Base-by-base conservation (phyloP, 2,797 vertebrate genomes). In the Peromyscus nudipes region DNA sequence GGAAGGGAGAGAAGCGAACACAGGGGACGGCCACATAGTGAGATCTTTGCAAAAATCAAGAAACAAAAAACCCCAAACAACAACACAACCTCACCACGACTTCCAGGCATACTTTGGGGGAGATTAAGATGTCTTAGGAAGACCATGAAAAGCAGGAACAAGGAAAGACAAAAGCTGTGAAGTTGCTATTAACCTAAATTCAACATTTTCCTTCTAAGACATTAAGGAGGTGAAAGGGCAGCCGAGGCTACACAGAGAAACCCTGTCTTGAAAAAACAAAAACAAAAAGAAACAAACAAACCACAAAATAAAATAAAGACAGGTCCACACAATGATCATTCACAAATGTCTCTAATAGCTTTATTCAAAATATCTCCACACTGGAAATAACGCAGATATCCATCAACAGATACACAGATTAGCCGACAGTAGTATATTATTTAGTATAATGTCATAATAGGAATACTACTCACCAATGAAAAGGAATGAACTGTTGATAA, bases 311-410 rank as follows among this genome's bases (percentile, higher is more conserved):
- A 89, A 89, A 49, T 77, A 23, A 89, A 49, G n/a, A 81, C 4
- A 92, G 2, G 89, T 43, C 46, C 55, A 83, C 31, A 82, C 29
- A 89, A 62, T 46, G n/a, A 87, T 71, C 84, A 31, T 37, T 89
- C 21, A 79, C 40, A 84, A 52, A 55, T 73, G 29, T 93, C 64
- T 86, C 46, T 31, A 27, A 69, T 55, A 81, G 34, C 25, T 96
- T 96, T 95, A 96, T 96, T 95, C 52, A 93, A 73, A 81, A 84
- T 23, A 76, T 84, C 8, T 6, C 65, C 62, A 75, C 64, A 69
- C 10, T 89, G 65, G 87, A 89, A 81, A 94, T 81, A 92, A 65
- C 57, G 23, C 71, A 94, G 91, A 31, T 91, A 95, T 29, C 60
- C 55, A 93, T 55, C 79, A 89, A 52, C 17, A 91, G 65, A 92